These are phyloP conservation scores for Cataglyphis altisquamis DNA, from an alignment of 2,888 invertebrate genomes.

Conservation along the genomic window DNA sequence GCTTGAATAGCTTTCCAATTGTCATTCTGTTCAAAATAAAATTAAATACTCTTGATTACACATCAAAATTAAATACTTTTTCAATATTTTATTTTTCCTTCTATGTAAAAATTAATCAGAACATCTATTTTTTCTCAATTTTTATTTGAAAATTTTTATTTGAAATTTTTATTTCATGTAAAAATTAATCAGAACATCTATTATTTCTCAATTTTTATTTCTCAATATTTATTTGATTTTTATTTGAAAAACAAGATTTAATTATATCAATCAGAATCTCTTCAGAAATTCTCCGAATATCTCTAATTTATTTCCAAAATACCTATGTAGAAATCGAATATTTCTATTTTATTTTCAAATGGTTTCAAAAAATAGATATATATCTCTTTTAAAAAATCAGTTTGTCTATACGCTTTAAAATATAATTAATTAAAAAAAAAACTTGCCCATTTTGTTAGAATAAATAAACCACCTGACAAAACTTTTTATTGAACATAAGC, in stretches of 20 bases:
- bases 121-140: not conserved
- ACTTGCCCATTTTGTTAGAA: not conserved
- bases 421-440: not conserved
- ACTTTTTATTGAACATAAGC: not conserved
- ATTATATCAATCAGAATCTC: too few relatives aligned
- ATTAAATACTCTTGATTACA: not conserved
- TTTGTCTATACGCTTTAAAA: not conserved
- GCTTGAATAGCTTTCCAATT: not conserved
- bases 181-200: not conserved
- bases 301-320: not conserved
- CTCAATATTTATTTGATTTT: too few relatives aligned
- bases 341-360: not conserved
- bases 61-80: not conserved
- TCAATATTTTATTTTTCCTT: constrained; percentile 1
- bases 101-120: not conserved
- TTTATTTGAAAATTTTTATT: not conserved
- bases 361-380: not conserved
- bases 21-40: not conserved
- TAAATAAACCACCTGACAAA: not conserved
- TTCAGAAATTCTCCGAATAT: too few relatives aligned
- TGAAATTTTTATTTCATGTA: too few relatives aligned
- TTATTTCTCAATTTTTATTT: not conserved
- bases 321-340: too few relatives aligned
- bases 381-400: not conserved
- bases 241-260: too few relatives aligned